Base-by-base conservation (phyloP, 2,888 invertebrate genomes). In the Molanna angustata region DNA sequence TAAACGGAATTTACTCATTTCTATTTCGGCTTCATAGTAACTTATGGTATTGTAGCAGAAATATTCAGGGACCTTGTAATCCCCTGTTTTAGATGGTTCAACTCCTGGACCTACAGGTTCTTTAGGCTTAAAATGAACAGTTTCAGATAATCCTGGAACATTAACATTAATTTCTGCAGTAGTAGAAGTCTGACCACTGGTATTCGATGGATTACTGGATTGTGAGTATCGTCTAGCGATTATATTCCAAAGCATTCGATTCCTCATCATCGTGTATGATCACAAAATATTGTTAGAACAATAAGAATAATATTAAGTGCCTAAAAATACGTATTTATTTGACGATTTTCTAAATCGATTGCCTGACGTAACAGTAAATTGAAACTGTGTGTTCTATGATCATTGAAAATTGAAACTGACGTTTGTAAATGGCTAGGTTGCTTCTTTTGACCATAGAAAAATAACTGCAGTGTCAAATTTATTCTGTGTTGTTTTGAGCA, bases 61-160 rank as follows among this genome's bases (percentile, higher is more conserved):
- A 68, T 94, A 94, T 73, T 94, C 93, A 0, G 92, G 90, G 57
- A 90, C 90, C 73, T 92, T 91, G 67, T 93, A 94, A 1, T 81
- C 79, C 7, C 81, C 83, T 52, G 75, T 68, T 68, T 88, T 89
- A 21, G 76, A 69, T 1, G 74, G 72, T 1, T 82, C 75, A 6
- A 88, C 88, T 39, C 83, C 84, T 20, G 89, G 88, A 11, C 87
- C 87, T n/a, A 88, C 83, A 22, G 83, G 76, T 51, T 73, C 71
- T 1, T 70, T 65, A 2, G 78, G 68, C 20, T 79, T 70, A 45
- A 75, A 76, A 1, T 85, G 73, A 45, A 80, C 78, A 27, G 79
- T 79, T 52, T 70, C 72, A 63, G 83, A 86, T 6, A 89, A 68
- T 2, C 89, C 89, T 52, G 80, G 78, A 3, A 87, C 86, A 49